A percentile compares a stretch with the other conserved stretches of the same genome.
Conservation (phyloP, 1,140 invertebrate genomes). For the Aphelinus certus region DNA sequence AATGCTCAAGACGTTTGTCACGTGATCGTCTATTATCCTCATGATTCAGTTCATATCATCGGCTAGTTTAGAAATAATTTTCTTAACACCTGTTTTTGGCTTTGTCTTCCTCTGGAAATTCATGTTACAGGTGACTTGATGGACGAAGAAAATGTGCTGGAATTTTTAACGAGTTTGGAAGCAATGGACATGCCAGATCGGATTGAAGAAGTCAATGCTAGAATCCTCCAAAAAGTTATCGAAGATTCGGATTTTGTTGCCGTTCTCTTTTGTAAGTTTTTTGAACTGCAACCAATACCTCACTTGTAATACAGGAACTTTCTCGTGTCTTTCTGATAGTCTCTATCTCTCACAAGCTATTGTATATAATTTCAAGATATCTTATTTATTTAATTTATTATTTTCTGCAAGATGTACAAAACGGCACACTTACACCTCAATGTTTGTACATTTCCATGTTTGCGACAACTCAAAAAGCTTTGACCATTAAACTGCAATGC, state of each 20-base stretch:
- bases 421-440: conserved; percentile 7
- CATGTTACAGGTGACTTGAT: conserved; percentile 84
- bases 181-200: conserved; percentile 94
- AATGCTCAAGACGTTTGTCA: background rate
- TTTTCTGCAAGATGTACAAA: too few species aligned
- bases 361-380: too few species aligned
- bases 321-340: too few species aligned
- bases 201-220: conserved; percentile 94
- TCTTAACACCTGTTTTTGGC: too few species aligned
- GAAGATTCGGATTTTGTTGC: conserved; percentile 93
- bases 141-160: conserved; percentile 92
- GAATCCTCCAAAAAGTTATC: conserved; percentile 90
- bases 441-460: conserved; percentile 23
- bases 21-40: background rate
- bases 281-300: too few species aligned
- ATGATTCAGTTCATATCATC: background rate
- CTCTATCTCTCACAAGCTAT: too few species aligned
- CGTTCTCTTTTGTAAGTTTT: conserved; percentile 92
- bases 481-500: conserved; percentile 8
- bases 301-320: too few species aligned
- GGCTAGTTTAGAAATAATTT: too few species aligned
- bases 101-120: background rate
- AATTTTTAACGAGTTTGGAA: conserved; percentile 92
- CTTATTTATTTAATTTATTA: too few species aligned
- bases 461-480: conserved; percentile 18